Evolutionary conservation across 2,113 vertebrate genomes (phyloP).

Genomic region (Apus apus): DNA sequence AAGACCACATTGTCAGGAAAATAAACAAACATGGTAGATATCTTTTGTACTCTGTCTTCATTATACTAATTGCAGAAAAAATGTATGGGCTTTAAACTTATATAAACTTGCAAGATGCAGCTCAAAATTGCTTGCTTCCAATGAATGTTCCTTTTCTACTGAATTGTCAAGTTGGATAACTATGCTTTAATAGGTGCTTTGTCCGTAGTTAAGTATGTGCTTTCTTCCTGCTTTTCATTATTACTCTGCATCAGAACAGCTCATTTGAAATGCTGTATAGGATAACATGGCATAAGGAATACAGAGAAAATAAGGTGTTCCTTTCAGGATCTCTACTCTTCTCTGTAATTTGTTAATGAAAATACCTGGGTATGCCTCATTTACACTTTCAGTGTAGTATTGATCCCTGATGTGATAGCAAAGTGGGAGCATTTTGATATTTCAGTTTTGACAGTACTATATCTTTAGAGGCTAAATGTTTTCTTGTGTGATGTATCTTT

Average conservation of each 20-base stretch:
- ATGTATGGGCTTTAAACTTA: slow-evolving; percentile 23
- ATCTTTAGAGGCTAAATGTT: not conserved
- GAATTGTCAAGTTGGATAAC: slow-evolving; percentile 57
- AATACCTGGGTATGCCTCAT: not conserved
- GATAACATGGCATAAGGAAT: not conserved
- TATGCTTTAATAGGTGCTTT: slow-evolving; percentile 38
- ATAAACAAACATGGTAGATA: not conserved
- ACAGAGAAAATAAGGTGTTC: not conserved
- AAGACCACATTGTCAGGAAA: not conserved
- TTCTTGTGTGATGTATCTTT: not conserved
- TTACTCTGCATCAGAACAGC: not conserved
- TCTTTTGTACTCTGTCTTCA: slow-evolving; percentile 54
- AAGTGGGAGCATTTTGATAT: not conserved
- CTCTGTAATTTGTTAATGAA: not conserved
- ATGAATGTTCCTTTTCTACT: slow-evolving; percentile 28
- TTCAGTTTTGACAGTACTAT: not conserved
- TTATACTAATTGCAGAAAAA: slow-evolving; percentile 58
- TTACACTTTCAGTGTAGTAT: not conserved
- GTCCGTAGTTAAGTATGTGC: slow-evolving; percentile 31
- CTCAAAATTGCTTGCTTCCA: slow-evolving; percentile 60
- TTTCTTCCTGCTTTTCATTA: slow-evolving; percentile 8
- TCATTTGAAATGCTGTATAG: not conserved
- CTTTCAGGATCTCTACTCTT: not conserved
- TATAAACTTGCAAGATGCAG: slow-evolving; percentile 33
- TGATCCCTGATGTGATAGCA: not conserved